Base-by-base conservation (phyloP, 2,113 vertebrate genomes). In the Xenopus borealis region DNA sequence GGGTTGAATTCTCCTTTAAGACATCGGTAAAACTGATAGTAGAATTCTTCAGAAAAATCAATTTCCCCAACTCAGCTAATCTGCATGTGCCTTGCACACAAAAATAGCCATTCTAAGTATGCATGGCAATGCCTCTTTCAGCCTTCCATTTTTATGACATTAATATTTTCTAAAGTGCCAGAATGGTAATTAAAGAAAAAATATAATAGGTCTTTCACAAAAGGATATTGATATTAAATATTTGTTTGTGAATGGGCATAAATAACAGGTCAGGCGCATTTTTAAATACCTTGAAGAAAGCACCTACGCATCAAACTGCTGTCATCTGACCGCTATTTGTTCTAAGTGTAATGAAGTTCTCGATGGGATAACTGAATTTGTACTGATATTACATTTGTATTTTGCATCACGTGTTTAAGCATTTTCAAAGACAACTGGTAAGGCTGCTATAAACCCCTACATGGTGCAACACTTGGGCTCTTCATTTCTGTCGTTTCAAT, bases 291-390 rank as follows among this genome's bases (percentile, higher is more conserved):
- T 50, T 75, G 53, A 75, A 62, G 2, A 61, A 61, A 62, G 72
- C 64, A 61, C 72, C 72, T 68, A 66, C 40, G 64, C 72, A 66
- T 57, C 30, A 75, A 23, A 18, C 72, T 68, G 72, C 72, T 75
- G 72, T 75, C 72, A 74, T 59, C 72, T 75, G 72, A 66, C 72
- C 66, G 72, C n/a, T 62, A 75, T 68, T 68, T 75, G 72, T 75
- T 68, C 72, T 62, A 17, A 30, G 65, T 50, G 23, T 75, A 75
- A 75, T 75, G 72, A 75, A 75, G 65, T 75, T 68, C 65, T 62
- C 72, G 50, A 52, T 68, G 72, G 72, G 72, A 47, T 68, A 68
- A 46, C 12, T 23, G 10, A 10, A 44, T 68, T 75, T 68, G 55
- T 75, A 57, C 65, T 68, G n/a, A 27, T 3, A 27, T 27, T 27